Evolutionary conservation across 2,113 vertebrate genomes (phyloP).

Genomic region (Donacobius atricapilla): DNA sequence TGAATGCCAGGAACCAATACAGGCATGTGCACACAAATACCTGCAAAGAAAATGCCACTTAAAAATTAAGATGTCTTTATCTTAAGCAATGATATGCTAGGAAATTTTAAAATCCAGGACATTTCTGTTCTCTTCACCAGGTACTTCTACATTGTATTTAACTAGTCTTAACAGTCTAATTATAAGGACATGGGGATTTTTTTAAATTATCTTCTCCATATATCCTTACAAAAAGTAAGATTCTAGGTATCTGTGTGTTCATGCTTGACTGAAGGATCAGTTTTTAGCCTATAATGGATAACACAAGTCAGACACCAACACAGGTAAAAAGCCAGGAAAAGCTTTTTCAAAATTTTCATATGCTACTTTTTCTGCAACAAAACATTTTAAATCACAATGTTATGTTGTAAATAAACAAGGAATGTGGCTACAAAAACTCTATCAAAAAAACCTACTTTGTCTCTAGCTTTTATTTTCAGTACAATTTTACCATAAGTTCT

Average conservation of each 20-base stretch:
- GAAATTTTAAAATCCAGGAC: background rate
- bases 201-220: background rate
- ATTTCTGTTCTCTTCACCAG: background rate
- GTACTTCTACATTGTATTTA: background rate
- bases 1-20: background rate
- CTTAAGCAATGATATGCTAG: background rate
- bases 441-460: background rate
- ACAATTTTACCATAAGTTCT: background rate
- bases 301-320: background rate
- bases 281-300: background rate
- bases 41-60: constrained; percentile 27
- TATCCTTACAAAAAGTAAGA: background rate
- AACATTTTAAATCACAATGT: background rate
- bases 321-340: background rate
- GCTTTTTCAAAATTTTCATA: background rate
- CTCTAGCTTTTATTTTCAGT: background rate
- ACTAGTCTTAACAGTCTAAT: background rate
- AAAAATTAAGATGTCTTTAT: constrained; percentile 4
- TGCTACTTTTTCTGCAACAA: background rate
- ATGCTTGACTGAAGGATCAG: background rate
- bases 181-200: background rate
- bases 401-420: background rate
- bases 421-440: background rate
- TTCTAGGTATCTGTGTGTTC: background rate
- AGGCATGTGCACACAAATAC: background rate